These are phyloP conservation scores for Leptocoma aspasia DNA, from an alignment of 2,113 vertebrate species.

Conservation along the genomic window DNA sequence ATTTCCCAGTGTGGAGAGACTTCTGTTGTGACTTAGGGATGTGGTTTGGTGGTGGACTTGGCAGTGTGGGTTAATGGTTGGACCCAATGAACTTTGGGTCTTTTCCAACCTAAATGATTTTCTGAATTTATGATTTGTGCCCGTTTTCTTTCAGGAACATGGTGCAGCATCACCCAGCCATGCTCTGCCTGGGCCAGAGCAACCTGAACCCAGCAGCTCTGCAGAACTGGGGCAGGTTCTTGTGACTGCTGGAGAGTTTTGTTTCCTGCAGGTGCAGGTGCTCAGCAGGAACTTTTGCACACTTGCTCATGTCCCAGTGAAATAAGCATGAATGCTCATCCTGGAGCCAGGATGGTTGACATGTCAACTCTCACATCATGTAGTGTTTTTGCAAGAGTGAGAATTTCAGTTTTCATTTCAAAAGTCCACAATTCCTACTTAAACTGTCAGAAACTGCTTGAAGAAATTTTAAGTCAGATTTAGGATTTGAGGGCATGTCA, in stretches of 20 bases:
- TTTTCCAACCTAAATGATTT: background rate
- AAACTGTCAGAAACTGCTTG: background rate
- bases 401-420: background rate
- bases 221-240: background rate
- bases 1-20: background rate
- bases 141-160: background rate
- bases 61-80: background rate
- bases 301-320: background rate
- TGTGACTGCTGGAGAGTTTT: background rate
- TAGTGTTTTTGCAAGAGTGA: background rate
- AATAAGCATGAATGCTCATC: background rate
- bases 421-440: background rate
- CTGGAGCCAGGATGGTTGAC: background rate
- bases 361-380: background rate
- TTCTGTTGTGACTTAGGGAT: background rate
- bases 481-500: background rate
- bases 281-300: background rate
- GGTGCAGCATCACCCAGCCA: background rate
- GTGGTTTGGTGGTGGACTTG: background rate
- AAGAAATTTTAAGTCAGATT: background rate
- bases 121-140: background rate
- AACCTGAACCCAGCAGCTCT: background rate
- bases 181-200: background rate
- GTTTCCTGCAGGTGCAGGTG: background rate
- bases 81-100: no score